Conservation (phyloP, 2,113 vertebrate genomes). For the Acanthisitta chloris region DNA sequence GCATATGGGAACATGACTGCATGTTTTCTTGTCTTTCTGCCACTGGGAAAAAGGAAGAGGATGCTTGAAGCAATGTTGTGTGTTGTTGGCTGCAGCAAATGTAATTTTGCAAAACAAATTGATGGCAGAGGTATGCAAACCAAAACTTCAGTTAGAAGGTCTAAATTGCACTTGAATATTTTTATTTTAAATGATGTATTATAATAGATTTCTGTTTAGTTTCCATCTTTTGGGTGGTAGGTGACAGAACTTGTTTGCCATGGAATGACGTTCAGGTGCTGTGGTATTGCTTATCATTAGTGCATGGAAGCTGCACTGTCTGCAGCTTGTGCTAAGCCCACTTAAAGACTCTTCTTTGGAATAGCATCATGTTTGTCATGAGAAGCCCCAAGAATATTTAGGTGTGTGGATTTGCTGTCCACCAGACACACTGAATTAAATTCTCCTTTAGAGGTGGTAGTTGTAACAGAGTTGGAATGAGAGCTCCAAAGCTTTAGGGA, state of each 20-base stretch:
- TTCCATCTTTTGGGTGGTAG: neutral
- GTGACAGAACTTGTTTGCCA: neutral
- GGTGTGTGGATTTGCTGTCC: neutral
- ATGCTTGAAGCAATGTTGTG: neutral
- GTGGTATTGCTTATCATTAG: neutral
- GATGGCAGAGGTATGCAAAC: neutral
- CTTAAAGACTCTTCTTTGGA: neutral
- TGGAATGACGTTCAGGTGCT: neutral
- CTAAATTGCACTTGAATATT: neutral
- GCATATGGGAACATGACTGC: neutral
- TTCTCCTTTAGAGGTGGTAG: neutral
- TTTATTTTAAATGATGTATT: neutral
- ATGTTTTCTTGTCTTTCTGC: neutral
- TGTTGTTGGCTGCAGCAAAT: neutral
- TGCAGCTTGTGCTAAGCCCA: neutral
- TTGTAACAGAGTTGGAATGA: neutral
- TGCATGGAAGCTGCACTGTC: neutral
- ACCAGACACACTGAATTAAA: neutral
- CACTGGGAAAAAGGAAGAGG: neutral
- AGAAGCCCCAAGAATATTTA: neutral
- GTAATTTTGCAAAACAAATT: neutral
- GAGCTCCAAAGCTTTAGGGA: neutral
- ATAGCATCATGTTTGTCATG: neutral
- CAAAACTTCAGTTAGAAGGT: neutral
- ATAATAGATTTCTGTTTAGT: neutral